Base-by-base conservation (phyloP, 2,797 vertebrate genomes). In the Loriculus beryllinus region DNA sequence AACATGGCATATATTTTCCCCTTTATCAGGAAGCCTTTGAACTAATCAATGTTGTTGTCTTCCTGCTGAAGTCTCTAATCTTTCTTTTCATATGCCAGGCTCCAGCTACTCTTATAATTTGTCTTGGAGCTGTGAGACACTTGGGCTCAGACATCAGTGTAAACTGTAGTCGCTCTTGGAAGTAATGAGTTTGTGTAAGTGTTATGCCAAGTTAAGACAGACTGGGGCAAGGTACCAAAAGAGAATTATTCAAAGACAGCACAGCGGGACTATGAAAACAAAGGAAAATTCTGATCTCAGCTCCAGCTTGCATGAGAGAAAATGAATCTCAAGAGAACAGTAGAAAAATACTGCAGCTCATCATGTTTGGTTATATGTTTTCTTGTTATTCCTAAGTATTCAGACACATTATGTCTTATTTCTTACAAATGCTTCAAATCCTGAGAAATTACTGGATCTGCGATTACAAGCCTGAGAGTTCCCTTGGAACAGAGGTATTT, bases 21-120 rank as follows among this genome's bases (percentile, higher is more conserved):
- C 15, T 82, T 80, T 93, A 82, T 90, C 81, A 57, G 77, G 62
- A 93, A 82, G 79, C 3, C 80, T 94, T 86, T 84, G 82, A 84
- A 91, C 65, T 68, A 86, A 84, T 64, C 85, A 62, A 40, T 54
- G 79, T 35, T 0, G 0, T 23, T 21, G 69, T 74, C 63, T 95
- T 94, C 82, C 70, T 86, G 80, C 40, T 93, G 47, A 60, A 81
- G 54, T 52, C 28, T 86, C 54, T 88, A 91, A 91, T 79, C 87
- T 91, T 91, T 56, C 69, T 63, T 82, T 89, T 88, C 45, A 14
- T 56, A 57, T 14, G 22, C 28, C 54, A 43, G 70, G 45, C 48
- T 91, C 35, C 77, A 90, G 22, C 40, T 82, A 80, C 47, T 84
- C 48, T 52, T 77, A 23, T 19, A 51, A 86, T 64, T 93, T 71